Evolutionary conservation across 2,797 vertebrate genomes (phyloP), one percentile per base, ranked within the genome.

Genomic region (Enteromius mattozi): DNA sequence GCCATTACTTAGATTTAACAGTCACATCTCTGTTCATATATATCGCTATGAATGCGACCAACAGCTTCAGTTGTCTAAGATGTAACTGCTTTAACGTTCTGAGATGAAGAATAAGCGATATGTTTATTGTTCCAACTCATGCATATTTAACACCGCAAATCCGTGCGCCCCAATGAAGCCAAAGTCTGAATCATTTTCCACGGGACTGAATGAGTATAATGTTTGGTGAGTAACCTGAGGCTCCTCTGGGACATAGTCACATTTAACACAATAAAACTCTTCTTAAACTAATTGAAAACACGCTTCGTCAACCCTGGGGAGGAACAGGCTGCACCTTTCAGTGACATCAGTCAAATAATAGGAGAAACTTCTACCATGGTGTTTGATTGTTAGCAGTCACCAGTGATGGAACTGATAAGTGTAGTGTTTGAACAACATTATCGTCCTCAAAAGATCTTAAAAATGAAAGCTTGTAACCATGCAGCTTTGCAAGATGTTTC

Each of bases 201-300:
- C 12, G 24, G n/a, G 16, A 56, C 49, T 42, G 33, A 59, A 21
- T 69, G n/a, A 66, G 49, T 14, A 1, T 27, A 54, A 27, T 7
- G 24, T 59, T 72, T 45, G n/a, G 66, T 45, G 24, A 42, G 21
- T 69, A 40, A 80, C 65, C 78, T 7, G 45, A 54, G 47, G 47
- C 78, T 80, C 47, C 47, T 35, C 33, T 69, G 66, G 12, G 59
- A 24, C 12, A 12, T 61, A n/a, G 59, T 61, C 59, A 33, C 51
- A n/a, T 81, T 61, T 59, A 71, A n/a, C 24, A 33, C 42, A 81
- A 71, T 81, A 30, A 59, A 81, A 59, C 54, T 45, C 35, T 24
- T 81, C 51, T 81, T 71, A 56, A 71, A 59, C 35, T 71, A 81
- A 81, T 59, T 54, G 35, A 71, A 54, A 81, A 81, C 79, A 71